These are phyloP conservation scores for Harpagifer antarcticus DNA, from an alignment of 2,797 vertebrate genomes.

Conservation along the genomic window DNA sequence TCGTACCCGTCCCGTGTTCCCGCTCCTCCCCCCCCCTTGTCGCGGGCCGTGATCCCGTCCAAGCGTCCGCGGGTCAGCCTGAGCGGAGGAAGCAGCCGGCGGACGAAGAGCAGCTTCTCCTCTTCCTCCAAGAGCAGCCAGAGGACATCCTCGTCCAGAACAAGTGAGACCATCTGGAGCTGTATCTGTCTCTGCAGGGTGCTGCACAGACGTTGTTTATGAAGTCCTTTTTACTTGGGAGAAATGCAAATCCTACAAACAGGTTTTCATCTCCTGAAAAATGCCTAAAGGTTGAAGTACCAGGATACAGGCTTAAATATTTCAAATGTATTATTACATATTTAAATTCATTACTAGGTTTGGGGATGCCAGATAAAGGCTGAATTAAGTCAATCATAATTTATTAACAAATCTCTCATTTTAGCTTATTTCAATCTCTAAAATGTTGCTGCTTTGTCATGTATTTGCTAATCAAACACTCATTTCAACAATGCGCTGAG, in stretches of 20 bases:
- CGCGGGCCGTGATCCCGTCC: conserved; percentile 91
- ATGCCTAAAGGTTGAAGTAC: too few relatives aligned
- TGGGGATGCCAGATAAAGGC: neutral
- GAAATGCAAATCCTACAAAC: too few relatives aligned
- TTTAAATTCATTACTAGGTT: neutral
- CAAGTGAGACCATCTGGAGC: conserved; percentile 61
- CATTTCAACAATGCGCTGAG: neutral
- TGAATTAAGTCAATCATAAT: too few relatives aligned
- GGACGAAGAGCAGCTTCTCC: conserved; percentile 92
- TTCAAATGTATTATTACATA: too few relatives aligned
- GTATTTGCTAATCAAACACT: neutral
- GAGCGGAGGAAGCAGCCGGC: conserved; percentile 86
- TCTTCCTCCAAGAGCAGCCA: conserved; percentile 92
- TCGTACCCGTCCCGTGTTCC: conserved; percentile 91
- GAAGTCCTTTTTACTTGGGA: too few relatives aligned
- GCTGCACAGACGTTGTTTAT: too few relatives aligned
- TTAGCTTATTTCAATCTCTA: too few relatives aligned
- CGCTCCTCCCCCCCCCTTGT: conserved; percentile 90
- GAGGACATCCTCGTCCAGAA: conserved; percentile 89
- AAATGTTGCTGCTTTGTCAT: neutral
- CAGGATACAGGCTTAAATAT: neutral
- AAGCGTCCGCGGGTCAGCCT: conserved; percentile 92
- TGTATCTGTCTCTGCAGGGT: too few relatives aligned
- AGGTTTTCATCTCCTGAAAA: too few relatives aligned
- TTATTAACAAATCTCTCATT: too few relatives aligned